phyloP scores from a whole-genome alignment of 2,113 vertebrate genomes.

The Australoheros scitulus region DNA sequence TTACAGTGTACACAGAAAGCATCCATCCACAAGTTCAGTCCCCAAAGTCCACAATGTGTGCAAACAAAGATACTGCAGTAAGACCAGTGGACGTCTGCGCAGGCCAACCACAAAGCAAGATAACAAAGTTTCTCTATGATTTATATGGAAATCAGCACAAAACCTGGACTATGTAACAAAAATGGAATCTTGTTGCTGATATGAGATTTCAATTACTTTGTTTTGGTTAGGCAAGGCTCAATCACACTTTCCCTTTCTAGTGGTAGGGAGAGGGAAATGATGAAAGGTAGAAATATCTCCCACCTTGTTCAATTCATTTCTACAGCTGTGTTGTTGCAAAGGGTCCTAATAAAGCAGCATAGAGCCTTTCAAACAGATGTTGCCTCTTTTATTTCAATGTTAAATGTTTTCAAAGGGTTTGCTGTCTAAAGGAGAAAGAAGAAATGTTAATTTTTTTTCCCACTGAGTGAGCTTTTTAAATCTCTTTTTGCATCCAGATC shows the following conservation, averaged over 20 bases:
- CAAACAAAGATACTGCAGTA: conserved; percentile 27
- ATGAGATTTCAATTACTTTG: conserved; percentile 43
- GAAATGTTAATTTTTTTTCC: not conserved
- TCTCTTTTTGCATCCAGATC: conserved; percentile 27
- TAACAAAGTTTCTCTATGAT: conserved; percentile 38
- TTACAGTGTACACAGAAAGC: not conserved
- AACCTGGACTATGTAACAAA: conserved; percentile 36
- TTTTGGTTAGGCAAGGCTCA: conserved; percentile 33
- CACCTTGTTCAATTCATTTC: conserved; percentile 17
- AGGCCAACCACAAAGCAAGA: conserved; percentile 7
- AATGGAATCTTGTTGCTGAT: conserved; percentile 38
- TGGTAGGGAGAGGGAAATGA: conserved; percentile 5
- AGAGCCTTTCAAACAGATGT: not conserved
- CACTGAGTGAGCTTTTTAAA: not conserved
- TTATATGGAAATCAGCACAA: conserved; percentile 72
- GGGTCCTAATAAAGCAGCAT: not conserved
- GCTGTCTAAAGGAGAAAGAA: not conserved
- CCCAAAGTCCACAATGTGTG: not conserved
- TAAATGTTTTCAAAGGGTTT: not conserved
- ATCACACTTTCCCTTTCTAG: not conserved
- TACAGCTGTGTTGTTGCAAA: not conserved
- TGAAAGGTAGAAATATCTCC: conserved; percentile 22
- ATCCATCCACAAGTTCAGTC: not conserved
- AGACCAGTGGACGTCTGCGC: not conserved
- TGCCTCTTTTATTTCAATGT: not conserved